Evolutionary conservation across 1,140 invertebrate species (phyloP), one percentile per base, ranked within the genome.

Genomic region (Drosophila tropicalis): DNA sequence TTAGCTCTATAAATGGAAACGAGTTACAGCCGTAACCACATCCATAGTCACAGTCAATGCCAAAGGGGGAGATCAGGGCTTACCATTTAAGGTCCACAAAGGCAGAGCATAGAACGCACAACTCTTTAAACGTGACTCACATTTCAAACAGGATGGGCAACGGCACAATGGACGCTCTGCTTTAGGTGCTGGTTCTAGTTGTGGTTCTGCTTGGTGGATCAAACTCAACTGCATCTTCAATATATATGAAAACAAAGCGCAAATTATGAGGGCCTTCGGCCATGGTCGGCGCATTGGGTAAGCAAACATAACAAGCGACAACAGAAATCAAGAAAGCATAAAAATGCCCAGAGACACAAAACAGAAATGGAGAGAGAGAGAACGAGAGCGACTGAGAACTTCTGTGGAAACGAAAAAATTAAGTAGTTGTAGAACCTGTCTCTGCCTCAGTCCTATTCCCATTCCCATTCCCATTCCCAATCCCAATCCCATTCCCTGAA

Each of bases 371-470:
- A 51, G 17, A 51, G 10, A 65, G 61, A 65, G 15, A 36, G 22
- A 55, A 63, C 29, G 39, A 47, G 17, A 56, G 19, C 19, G 34
- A 22, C 9, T 5, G 44, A 34, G 9, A 25, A 51, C 56, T 39
- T 41, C 22, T 63, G 76, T 54, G 67, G 57, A 34, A 68, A 74
- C 67, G 73, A 17, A 85, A 87, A 76, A 87, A 86, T 87, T 79
- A 86, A 86, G 79, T 87, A 87, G 79, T 86, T 76, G 79, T 69
- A 79, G 82, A 79, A 86, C 83, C 79, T 82, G 82, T 87, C 82
- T 69, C 82, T 56, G 12, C 7, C 34, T 12, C 34, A 36, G 34
- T 39, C 36, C 36, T 2, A 6, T 29, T 29, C 29, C 25, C 25
- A 25, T 3, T 25, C 25, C 25, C 25, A 25, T 3, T 25, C 25